Conservation (phyloP, 2,888 invertebrate species). For the Lasioglossum malachurum region DNA sequence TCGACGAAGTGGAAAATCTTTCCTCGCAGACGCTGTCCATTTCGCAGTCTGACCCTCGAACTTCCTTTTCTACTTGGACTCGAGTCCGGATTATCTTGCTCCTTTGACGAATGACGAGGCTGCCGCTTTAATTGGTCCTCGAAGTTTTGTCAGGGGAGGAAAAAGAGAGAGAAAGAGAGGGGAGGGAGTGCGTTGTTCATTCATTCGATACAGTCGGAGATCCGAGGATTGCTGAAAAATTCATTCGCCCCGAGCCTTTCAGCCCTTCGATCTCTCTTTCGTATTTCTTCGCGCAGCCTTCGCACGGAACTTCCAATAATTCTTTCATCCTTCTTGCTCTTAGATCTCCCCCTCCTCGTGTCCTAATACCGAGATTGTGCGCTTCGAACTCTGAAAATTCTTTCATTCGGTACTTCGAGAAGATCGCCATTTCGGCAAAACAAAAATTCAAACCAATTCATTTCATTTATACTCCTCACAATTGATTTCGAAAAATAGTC, state of each 20-base stretch:
- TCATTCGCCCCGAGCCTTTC: constrained; percentile 5
- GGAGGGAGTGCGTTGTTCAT: background rate
- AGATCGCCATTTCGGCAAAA: background rate
- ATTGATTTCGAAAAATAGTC: background rate
- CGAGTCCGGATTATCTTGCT: constrained; percentile 1
- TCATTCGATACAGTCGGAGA: constrained; percentile 3
- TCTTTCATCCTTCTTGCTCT: background rate
- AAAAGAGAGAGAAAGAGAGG: background rate
- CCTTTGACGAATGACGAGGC: constrained; percentile 2
- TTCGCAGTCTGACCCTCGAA: background rate
- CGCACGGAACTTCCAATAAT: background rate
- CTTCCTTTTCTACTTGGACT: background rate
- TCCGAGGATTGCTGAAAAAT: constrained; percentile 2
- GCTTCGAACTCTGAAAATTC: background rate
- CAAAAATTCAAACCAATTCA: background rate
- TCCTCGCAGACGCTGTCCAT: background rate
- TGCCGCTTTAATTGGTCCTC: constrained; percentile 4
- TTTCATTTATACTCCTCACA: background rate
- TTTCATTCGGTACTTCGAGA: background rate
- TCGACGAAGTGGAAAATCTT: background rate
- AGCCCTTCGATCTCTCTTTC: background rate
- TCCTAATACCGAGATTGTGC: background rate
- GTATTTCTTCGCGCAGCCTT: background rate
- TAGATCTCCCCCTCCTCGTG: background rate
- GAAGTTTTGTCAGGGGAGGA: background rate